These are phyloP conservation scores for Perca flavescens DNA, from an alignment of 2,113 vertebrate genomes.

Conservation along the genomic window DNA sequence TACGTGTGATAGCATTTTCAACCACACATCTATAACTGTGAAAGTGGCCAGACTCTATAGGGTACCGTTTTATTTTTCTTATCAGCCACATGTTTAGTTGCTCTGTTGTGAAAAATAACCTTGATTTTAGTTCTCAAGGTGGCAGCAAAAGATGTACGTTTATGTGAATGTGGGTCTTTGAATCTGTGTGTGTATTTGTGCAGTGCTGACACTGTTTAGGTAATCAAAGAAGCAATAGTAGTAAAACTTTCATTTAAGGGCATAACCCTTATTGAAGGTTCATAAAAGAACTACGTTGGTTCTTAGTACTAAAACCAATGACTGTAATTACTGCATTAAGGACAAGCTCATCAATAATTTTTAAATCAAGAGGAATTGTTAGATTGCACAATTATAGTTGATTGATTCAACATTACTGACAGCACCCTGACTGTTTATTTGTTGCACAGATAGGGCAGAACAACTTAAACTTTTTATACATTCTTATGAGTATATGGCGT, in stretches of 20 bases:
- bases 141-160: background rate
- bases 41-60: background rate
- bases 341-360: background rate
- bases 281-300: background rate
- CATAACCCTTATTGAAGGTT: background rate
- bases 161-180: constrained; percentile 3
- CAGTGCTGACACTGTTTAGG: background rate
- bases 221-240: background rate
- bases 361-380: background rate
- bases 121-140: constrained; percentile 22
- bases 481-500: no score
- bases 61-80: background rate
- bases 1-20: background rate
- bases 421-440: no score
- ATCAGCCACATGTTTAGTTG: background rate
- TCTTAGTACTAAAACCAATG: constrained; percentile 1
- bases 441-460: no score
- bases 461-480: no score
- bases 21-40: background rate
- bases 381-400: background rate
- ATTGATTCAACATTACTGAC: background rate
- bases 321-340: background rate
- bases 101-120: background rate
- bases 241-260: background rate
- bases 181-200: background rate